These are phyloP conservation scores for Zoanthus solanderi DNA, from an alignment of 92 coral and sea anemone genomes.

Conservation along the genomic window DNA sequence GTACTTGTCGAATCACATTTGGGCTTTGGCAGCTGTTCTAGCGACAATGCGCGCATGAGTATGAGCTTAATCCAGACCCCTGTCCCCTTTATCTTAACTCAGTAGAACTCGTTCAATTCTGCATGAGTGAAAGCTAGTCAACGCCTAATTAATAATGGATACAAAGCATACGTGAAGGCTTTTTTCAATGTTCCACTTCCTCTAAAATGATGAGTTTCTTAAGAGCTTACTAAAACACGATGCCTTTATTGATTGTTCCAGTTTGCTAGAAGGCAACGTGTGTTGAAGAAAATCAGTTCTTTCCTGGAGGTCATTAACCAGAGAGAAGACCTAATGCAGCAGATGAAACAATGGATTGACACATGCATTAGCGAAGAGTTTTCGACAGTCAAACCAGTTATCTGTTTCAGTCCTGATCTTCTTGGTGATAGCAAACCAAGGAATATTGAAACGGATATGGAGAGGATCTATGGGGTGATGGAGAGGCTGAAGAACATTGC, in stretches of 20 bases:
- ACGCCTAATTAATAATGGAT: too few species aligned
- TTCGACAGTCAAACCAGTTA: conserved; percentile 24
- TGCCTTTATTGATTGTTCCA: neutral
- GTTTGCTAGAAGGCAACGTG: conserved; percentile 71
- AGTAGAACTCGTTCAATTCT: too few species aligned
- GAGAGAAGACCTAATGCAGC: conserved; percentile 79
- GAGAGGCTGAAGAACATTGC: conserved; percentile 73
- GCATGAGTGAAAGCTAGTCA: too few species aligned
- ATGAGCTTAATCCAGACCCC: too few species aligned
- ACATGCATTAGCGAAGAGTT: conserved; percentile 68
- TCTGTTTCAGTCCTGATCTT: conserved; percentile 71
- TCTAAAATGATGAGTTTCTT: neutral
- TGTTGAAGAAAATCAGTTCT: conserved; percentile 65
- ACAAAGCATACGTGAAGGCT: too few species aligned
- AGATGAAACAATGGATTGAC: conserved; percentile 83
- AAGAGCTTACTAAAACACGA: neutral
- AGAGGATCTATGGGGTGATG: conserved; percentile 43
- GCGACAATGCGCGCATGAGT: too few species aligned
- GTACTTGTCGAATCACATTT: too few species aligned
- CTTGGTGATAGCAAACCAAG: conserved; percentile 64
- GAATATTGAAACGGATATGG: conserved; percentile 57
- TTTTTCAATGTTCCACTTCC: too few species aligned
- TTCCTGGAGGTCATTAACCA: conserved; percentile 74
- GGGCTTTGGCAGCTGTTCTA: too few species aligned
- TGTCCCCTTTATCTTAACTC: too few species aligned